phyloP scores from a whole-genome alignment of 2,888 invertebrate genomes.

The Camponotus fellah region DNA sequence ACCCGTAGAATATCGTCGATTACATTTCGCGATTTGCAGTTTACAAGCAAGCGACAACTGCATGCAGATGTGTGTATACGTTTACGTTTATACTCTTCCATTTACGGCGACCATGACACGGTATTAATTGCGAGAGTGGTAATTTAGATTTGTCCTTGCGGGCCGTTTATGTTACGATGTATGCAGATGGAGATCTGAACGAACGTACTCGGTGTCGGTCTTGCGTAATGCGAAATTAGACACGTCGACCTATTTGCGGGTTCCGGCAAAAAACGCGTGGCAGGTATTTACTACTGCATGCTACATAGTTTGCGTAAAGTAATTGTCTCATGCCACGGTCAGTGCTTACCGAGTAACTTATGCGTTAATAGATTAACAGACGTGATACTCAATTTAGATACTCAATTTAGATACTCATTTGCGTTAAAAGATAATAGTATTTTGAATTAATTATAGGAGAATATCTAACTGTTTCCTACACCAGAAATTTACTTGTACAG shows the following conservation, averaged over 20 bases:
- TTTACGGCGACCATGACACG: constrained; percentile 55
- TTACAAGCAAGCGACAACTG: constrained; percentile 9
- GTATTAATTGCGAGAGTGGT: constrained; percentile 47
- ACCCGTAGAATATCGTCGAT: constrained; percentile 38
- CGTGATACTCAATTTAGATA: background rate
- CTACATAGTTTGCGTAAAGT: background rate
- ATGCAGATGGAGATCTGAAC: constrained; percentile 43
- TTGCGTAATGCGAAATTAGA: constrained; percentile 61
- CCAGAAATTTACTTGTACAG: background rate
- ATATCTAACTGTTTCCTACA: background rate
- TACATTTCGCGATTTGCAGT: constrained; percentile 33
- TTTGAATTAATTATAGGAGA: background rate
- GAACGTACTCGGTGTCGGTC: constrained; percentile 34
- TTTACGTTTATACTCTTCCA: constrained; percentile 5
- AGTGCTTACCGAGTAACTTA: background rate
- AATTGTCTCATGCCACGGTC: constrained; percentile 10
- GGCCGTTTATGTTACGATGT: constrained; percentile 41
- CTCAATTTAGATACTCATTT: background rate
- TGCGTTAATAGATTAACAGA: background rate
- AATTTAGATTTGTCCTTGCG: constrained; percentile 57
- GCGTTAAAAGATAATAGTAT: background rate
- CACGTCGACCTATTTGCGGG: constrained; percentile 46
- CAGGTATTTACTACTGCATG: background rate
- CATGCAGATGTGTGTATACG: background rate
- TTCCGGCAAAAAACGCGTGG: constrained; percentile 41